Evolutionary conservation across 1,140 invertebrate species (phyloP), one percentile per base, ranked within the genome.

Genomic region (Brachystomella parvula): DNA sequence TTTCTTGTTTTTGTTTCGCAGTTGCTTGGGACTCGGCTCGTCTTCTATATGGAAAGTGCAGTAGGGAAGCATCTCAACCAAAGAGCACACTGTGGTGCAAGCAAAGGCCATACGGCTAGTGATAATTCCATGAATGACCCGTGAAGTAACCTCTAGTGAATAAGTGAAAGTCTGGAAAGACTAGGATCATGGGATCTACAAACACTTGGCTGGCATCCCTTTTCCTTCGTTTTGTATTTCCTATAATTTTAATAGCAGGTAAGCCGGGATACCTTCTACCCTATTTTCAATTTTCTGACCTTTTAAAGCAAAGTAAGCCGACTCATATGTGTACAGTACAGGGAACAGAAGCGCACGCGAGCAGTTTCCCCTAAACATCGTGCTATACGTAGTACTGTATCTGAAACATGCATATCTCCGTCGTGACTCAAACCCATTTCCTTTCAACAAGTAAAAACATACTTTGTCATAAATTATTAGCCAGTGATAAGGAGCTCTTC

Each of bases 211-310:
- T 69, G 29, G 47, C 70, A 3, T 63, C 66, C 17, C 39, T 75
- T 3, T 70, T 77, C 30, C 77, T 77, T 57, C 72, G 75, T 31
- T 31, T 78, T n/a, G 61, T 77, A 1, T 67, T 78, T 30, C 78
- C 78, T 29, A 19, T 78, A 3, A 70, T 74, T 9, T 66, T 79
- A 32, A 68, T 76, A 56, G 74, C 74, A 73, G 75, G 78, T 79
- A 71, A 75, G 75, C 75, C 47, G 53, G 3, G 32, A 39, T 44
- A n/a, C 26, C 28, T 17, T 61, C 61, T 17, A 30, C 24, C 63
- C 60, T 58, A 2, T 12, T 57, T 32, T 30, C 39, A 19, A 60
- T 21, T 24, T 29, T 61, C 17, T 12, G 21, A 47, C 21, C 26
- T n/a, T n/a, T n/a, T n/a, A n/a, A n/a, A n/a, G n/a, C n/a, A n/a